Conservation (phyloP, 1,140 invertebrate genomes). For the Papilio aristodemus region DNA sequence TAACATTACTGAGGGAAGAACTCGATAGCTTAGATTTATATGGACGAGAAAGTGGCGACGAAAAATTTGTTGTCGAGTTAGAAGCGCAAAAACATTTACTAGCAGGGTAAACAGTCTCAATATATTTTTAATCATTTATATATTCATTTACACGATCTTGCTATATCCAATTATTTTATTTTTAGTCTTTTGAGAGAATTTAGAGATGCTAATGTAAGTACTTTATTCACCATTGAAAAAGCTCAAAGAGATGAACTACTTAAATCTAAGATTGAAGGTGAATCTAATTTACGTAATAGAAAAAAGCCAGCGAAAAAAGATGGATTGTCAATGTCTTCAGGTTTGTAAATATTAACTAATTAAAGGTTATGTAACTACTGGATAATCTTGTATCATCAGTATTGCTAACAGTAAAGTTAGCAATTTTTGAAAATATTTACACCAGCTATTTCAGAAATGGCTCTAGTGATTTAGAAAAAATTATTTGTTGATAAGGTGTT, state of each 20-base stretch:
- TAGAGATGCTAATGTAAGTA: conserved; percentile 88
- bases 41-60: conserved; percentile 84
- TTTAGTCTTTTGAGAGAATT: conserved; percentile 86
- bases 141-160: conserved; percentile 16
- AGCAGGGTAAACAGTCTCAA: conserved; percentile 69
- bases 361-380: too few species aligned
- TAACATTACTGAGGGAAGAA: conserved; percentile 83
- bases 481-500: too few species aligned
- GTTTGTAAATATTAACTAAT: conserved; percentile 38
- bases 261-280: conserved; percentile 79
- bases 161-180: conserved; percentile 34
- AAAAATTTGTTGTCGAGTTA: conserved; percentile 83
- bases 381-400: too few species aligned
- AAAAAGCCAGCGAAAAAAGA: conserved; percentile 84
- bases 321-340: conserved; percentile 82
- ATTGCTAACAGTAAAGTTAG: too few species aligned
- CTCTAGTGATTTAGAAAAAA: too few species aligned
- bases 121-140: not conserved
- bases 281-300: conserved; percentile 80
- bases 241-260: conserved; percentile 86
- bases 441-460: too few species aligned
- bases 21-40: conserved; percentile 85
- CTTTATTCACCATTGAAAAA: conserved; percentile 88
- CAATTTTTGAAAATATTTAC: too few species aligned
- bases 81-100: conserved; percentile 86